A percentile compares a stretch with the other conserved stretches of the same genome.
Conservation (phyloP, 2,888 invertebrate genomes). For the Taenaris catops region DNA sequence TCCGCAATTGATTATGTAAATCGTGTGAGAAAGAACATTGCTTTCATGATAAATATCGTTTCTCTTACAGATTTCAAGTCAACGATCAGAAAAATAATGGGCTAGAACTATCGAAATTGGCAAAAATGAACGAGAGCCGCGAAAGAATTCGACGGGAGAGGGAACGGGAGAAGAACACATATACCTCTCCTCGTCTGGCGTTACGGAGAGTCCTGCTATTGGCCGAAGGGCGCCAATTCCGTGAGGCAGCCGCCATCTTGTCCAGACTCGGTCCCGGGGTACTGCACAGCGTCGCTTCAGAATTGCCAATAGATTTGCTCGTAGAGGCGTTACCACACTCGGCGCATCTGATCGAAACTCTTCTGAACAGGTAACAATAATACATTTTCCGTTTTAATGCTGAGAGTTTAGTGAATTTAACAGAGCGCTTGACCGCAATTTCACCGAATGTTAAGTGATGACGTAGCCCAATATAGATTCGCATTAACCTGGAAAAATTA, state of each 20-base stretch:
- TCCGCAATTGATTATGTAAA: too few species aligned
- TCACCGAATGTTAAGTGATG: too few species aligned
- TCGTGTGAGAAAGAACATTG: too few species aligned
- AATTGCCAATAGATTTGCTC: conserved; percentile 91
- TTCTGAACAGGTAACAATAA: conserved; percentile 82
- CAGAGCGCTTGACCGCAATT: too few species aligned
- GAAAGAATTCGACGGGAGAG: conserved; percentile 85
- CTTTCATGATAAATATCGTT: too few species aligned
- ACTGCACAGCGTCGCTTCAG: conserved; percentile 86
- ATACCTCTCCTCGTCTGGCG: conserved; percentile 84
- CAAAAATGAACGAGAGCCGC: conserved; percentile 84
- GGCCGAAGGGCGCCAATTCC: conserved; percentile 92
- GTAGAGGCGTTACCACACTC: conserved; percentile 95
- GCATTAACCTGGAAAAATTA: too few species aligned
- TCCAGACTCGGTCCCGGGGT: conserved; percentile 89
- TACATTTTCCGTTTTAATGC: too few species aligned
- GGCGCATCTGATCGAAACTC: conserved; percentile 91
- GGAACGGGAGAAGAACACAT: conserved; percentile 78
- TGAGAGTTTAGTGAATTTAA: too few species aligned
- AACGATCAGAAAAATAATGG: conserved; percentile 39
- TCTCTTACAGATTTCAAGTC: conserved; percentile 13
- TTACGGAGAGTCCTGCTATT: conserved; percentile 86
- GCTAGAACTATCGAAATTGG: conserved; percentile 43
- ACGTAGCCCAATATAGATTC: too few species aligned
- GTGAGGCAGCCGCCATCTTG: conserved; percentile 94